Percentiles rank a stretch among this genome's conserved stretches.
Evolutionary conservation across 1,140 invertebrate species (phyloP).

Genomic region (Nymphalis io): DNA sequence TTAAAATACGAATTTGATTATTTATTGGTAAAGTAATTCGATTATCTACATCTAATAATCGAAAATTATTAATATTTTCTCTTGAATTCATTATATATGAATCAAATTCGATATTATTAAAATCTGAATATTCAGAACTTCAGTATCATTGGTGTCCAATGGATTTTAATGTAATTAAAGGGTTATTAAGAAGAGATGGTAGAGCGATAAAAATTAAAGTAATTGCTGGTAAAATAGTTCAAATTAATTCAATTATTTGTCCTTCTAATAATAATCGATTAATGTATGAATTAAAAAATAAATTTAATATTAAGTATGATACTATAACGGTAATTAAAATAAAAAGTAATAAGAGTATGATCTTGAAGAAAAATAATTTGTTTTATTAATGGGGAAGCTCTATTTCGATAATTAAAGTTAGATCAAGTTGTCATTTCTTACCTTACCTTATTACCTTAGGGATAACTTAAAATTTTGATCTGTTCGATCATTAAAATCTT

Average conservation of each 20-base stretch:
- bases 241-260: conserved; percentile 84
- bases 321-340: conserved; percentile 82
- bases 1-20: conserved; percentile 81
- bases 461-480: conserved; percentile 86
- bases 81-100: conserved; percentile 81
- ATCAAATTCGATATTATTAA: conserved; percentile 83
- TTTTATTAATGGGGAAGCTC: conserved; percentile 82
- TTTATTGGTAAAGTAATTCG: conserved; percentile 81
- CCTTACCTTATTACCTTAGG: conserved; percentile 88
- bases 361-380: conserved; percentile 83
- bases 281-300: conserved; percentile 78
- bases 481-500: conserved; percentile 89
- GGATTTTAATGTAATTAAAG: conserved; percentile 82
- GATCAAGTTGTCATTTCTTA: conserved; percentile 81
- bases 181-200: conserved; percentile 81
- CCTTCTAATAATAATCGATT: conserved; percentile 79
- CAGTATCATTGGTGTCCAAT: conserved; percentile 87
- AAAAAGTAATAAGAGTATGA: conserved; percentile 81
- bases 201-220: conserved; percentile 84
- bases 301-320: conserved; percentile 80
- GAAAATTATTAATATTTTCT: conserved; percentile 77
- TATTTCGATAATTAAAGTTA: conserved; percentile 81
- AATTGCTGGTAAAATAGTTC: conserved; percentile 83
- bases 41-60: conserved; percentile 85
- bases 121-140: conserved; percentile 85